phyloP scores from a whole-genome alignment of 2,113 vertebrate genomes.

The Muntiacus muntjak region DNA sequence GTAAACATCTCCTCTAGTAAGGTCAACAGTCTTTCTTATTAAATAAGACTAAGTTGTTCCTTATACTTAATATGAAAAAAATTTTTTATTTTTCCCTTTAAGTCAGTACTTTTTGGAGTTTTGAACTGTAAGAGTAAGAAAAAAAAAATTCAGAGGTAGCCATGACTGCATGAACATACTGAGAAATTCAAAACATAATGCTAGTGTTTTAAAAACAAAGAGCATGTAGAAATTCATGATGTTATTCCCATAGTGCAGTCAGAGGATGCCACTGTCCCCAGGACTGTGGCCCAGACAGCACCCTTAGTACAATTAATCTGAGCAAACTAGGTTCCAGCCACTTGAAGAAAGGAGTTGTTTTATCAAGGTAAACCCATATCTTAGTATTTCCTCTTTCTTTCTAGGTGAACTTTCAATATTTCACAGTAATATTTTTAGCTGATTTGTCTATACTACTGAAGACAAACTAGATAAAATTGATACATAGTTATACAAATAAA shows the following conservation, averaged over 20 bases:
- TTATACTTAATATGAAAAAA: not conserved
- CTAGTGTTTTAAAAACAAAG: not conserved
- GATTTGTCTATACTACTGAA: not conserved
- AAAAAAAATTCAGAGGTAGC: not conserved
- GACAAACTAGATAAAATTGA: slow-evolving; percentile 5
- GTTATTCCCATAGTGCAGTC: not conserved
- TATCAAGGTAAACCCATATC: not conserved
- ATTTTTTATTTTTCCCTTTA: not conserved
- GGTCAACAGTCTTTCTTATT: not conserved
- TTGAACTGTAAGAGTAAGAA: not conserved
- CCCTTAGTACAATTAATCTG: not conserved
- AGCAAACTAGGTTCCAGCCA: not conserved
- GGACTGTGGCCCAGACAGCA: not conserved
- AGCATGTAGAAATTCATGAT: fast-evolving
- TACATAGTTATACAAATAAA: not conserved
- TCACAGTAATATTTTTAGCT: not conserved
- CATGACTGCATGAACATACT: not conserved
- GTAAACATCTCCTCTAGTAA: not conserved
- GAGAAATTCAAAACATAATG: not conserved
- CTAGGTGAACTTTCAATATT: not conserved
- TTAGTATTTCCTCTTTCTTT: slow-evolving; percentile 16
- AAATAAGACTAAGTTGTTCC: not conserved
- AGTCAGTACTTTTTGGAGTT: not conserved
- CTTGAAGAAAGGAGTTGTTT: not conserved
- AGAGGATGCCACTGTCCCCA: not conserved